phyloP scores from a whole-genome alignment of 2,113 vertebrate species.

The Isichthys henryi region DNA sequence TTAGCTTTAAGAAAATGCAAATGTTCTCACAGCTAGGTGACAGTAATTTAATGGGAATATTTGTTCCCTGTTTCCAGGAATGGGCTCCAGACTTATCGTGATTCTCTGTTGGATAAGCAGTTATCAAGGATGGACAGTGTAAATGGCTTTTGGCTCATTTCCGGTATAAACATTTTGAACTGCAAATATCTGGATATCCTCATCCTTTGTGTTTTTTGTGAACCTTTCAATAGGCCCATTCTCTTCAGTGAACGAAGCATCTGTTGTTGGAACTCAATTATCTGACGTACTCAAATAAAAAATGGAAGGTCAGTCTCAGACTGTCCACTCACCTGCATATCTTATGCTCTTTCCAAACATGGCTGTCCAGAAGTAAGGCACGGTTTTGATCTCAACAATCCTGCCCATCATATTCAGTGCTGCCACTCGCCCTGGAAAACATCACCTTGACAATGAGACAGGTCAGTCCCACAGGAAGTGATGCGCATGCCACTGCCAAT shows the following conservation, averaged over 20 bases:
- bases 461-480: not conserved
- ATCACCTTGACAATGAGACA: not conserved
- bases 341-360: constrained; percentile 96
- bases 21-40: constrained; percentile 37
- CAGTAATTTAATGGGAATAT: constrained; percentile 25
- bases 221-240: not conserved
- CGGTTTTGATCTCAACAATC: constrained; percentile 75
- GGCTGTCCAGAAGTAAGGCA: constrained; percentile 91
- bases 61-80: not conserved
- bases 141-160: not conserved
- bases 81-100: not conserved
- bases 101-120: not conserved
- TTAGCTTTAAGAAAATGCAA: not conserved
- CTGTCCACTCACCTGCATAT: constrained; percentile 69
- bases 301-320: not conserved
- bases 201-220: not conserved
- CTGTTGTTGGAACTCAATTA: not conserved
- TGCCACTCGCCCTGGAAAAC: constrained; percentile 71
- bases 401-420: constrained; percentile 90
- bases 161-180: not conserved
- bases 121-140: not conserved
- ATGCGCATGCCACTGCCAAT: no score
- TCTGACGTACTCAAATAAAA: not conserved
- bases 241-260: not conserved
- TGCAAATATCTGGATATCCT: not conserved